Conservation (phyloP, 2,888 invertebrate species). For the Coremacera marginata region DNA sequence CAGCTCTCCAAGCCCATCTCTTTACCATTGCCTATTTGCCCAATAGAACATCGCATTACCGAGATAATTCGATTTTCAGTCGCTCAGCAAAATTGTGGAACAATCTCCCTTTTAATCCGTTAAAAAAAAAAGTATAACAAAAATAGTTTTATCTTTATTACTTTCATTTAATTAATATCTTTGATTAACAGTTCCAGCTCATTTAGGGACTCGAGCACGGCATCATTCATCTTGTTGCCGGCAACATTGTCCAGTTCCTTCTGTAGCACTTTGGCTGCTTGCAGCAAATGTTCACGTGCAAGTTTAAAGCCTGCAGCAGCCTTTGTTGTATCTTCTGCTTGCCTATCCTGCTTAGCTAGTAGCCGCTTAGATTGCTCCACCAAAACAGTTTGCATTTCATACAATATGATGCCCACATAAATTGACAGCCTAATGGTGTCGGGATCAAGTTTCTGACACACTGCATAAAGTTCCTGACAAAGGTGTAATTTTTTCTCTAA, state of each 20-base stretch:
- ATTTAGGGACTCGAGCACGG: constrained; percentile 46
- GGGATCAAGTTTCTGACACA: constrained; percentile 78
- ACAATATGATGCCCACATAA: constrained; percentile 82
- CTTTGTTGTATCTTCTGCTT: background rate
- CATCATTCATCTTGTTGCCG: constrained; percentile 61
- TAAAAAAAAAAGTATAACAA: no score
- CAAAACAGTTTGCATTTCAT: constrained; percentile 77
- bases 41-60: no score
- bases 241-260: constrained; percentile 65
- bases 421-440: constrained; percentile 80
- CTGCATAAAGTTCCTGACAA: constrained; percentile 76
- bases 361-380: constrained; percentile 70
- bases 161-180: background rate
- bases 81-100: no score
- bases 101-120: no score
- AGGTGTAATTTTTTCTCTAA: constrained; percentile 77
- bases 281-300: constrained; percentile 54
- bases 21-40: no score
- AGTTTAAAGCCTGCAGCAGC: constrained; percentile 49
- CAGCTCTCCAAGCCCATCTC: no score
- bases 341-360: constrained; percentile 35
- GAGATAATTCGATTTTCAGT: no score
- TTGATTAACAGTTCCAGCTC: constrained; percentile 42
- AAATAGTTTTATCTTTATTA: no score
- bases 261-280: constrained; percentile 59